phyloP scores from a whole-genome alignment of 2,888 invertebrate species.

The Caenorhabditis sp. region DNA sequence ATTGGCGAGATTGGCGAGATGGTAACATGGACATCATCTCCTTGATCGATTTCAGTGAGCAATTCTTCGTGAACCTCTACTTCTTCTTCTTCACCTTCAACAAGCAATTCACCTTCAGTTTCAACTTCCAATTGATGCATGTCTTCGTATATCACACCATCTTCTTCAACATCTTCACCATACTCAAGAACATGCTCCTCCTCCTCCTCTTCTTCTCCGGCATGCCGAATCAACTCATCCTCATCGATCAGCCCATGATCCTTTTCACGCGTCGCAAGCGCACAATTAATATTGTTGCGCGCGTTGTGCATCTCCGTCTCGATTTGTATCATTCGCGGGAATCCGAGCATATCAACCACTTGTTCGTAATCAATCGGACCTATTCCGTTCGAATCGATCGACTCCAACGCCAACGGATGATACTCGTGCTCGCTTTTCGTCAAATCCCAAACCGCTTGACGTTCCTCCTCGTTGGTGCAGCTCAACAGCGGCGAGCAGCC shows the following conservation, averaged over 20 bases:
- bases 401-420: conserved; percentile 34
- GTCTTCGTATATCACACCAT: conserved; percentile 14
- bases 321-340: conserved; percentile 24
- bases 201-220: conserved; percentile 10
- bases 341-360: conserved; percentile 15
- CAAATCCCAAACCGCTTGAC: conserved; percentile 33
- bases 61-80: no score
- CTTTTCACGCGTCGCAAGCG: conserved; percentile 9
- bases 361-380: conserved; percentile 26
- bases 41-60: no score
- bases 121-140: conserved; percentile 12
- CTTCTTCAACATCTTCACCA: not conserved
- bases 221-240: not conserved
- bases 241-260: not conserved
- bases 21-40: not conserved
- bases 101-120: not conserved
- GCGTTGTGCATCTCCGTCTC: conserved; percentile 20
- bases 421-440: conserved; percentile 17
- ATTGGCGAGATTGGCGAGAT: not conserved
- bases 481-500: conserved; percentile 20
- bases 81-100: not conserved
- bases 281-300: not conserved
- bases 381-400: conserved; percentile 20
- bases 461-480: conserved; percentile 32
- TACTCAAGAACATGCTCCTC: not conserved